A percentile compares a stretch with the other conserved stretches of the same genome.
These are phyloP conservation scores for Scylla paramamosain DNA, from an alignment of 1,140 invertebrate species.

Conservation along the genomic window DNA sequence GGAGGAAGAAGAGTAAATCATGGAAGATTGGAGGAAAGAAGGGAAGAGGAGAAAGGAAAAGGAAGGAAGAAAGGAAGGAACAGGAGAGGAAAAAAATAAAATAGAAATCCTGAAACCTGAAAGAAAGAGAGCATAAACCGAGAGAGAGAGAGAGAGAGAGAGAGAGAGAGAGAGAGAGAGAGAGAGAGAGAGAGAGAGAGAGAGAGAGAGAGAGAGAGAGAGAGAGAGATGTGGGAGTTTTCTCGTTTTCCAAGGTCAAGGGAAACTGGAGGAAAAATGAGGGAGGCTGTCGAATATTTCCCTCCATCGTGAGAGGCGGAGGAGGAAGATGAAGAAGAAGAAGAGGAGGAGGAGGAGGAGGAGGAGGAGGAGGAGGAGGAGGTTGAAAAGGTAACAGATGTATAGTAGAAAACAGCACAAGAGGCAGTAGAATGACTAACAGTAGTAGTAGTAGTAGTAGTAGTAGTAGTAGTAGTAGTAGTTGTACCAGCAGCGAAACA, in stretches of 20 bases:
- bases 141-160: neutral
- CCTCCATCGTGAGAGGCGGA: neutral
- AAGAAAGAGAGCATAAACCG: neutral
- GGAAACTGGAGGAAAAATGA: no score
- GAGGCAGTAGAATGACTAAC: neutral
- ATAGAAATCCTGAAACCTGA: no score
- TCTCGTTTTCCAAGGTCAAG: no score
- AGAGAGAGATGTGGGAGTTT: neutral
- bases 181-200: neutral
- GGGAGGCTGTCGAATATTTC: neutral
- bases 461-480: neutral
- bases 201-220: neutral
- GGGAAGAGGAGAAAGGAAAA: neutral
- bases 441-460: no score
- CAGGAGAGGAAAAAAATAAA: neutral
- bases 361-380: neutral
- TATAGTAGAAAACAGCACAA: neutral
- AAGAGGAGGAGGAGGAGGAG: neutral
- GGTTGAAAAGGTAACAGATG: neutral
- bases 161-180: neutral
- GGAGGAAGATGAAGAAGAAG: neutral
- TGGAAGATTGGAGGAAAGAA: constrained; percentile 16
- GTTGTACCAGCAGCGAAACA: neutral
- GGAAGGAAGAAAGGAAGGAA: neutral
- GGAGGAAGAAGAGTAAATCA: neutral